These are phyloP conservation scores for Mimas tiliae DNA, from an alignment of 2,888 invertebrate genomes.

Conservation along the genomic window DNA sequence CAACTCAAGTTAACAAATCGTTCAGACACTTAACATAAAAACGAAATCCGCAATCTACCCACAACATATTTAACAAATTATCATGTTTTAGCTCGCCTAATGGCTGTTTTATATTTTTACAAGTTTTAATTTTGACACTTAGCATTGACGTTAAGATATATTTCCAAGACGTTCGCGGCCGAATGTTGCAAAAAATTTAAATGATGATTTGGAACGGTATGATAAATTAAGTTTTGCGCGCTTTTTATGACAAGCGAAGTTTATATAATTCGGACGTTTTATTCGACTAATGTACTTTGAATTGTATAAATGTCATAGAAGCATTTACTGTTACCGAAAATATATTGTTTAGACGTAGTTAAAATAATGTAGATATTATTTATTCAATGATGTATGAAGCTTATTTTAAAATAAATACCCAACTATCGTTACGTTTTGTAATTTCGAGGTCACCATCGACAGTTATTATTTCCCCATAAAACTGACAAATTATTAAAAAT, in stretches of 20 bases:
- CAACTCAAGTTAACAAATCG: neutral
- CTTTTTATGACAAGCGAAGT: neutral
- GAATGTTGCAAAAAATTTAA: constrained; percentile 1
- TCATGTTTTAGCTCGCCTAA: constrained; percentile 28
- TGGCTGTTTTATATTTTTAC: constrained; percentile 37
- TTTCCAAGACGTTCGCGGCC: constrained; percentile 6
- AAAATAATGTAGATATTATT: no score
- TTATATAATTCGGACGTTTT: constrained; percentile 5
- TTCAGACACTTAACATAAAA: neutral
- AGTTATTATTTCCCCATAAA: no score
- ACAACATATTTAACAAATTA: constrained; percentile 32
- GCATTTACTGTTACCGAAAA: neutral
- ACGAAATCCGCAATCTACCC: neutral
- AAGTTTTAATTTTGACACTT: constrained; percentile 42
- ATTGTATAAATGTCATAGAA: neutral
- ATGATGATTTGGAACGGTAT: constrained; percentile 18
- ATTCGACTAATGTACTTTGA: neutral
- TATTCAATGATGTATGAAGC: no score
- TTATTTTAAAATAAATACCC: no score
- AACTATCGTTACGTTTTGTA: no score
- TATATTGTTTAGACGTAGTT: no score
- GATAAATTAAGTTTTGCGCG: constrained; percentile 20
- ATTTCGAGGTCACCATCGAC: no score
- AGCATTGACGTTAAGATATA: constrained; percentile 25
- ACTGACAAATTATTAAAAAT: no score